Evolutionary conservation across 2,113 vertebrate species (phyloP).

Genomic region (pig (Sus scrofa)): T2T-Sscrofa CM000814.6:125173501-125174000

Average conservation of each 20-base stretch:
- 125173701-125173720: slow-evolving; percentile 63
- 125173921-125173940: background rate
- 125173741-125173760: slow-evolving; percentile 24
- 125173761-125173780: background rate
- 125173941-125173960: too few relatives aligned
- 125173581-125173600: slow-evolving; percentile 97
- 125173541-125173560: slow-evolving; percentile 27
- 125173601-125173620: slow-evolving; percentile 97
- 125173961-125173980: too few relatives aligned
- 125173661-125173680: slow-evolving; percentile 74
- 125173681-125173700: slow-evolving; percentile 34
- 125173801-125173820: slow-evolving; percentile 23
- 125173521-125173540: slow-evolving; percentile 23
- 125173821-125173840: background rate
- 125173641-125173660: slow-evolving; percentile 92
- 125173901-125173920: slow-evolving; percentile 40
- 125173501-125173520: slow-evolving; percentile 4
- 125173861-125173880: background rate
- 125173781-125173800: background rate
- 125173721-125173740: slow-evolving; percentile 57
- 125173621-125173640: slow-evolving; percentile 95
- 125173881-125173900: background rate
- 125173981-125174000: too few relatives aligned
- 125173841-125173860: slow-evolving; percentile 24
- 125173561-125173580: slow-evolving; percentile 36